Percentiles rank a stretch among this genome's conserved stretches.
Conservation (phyloP, 1,140 invertebrate genomes). For the Asbolus verrucosus region DNA sequence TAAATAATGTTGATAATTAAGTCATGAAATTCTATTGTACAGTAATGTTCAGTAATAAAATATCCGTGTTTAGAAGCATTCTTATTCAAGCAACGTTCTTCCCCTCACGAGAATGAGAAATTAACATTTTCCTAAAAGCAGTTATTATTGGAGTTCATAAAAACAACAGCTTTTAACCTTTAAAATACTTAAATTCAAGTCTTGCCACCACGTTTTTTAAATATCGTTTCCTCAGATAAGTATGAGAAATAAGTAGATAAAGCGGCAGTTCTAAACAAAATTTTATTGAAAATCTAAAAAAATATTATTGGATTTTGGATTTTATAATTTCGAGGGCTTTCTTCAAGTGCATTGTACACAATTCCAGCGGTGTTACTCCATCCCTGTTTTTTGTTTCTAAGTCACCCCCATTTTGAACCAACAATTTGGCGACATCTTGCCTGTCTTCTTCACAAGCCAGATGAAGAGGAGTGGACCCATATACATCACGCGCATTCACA, state of each 20-base stretch:
- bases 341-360: constrained; percentile 64
- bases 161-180: too few relatives aligned
- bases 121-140: too few relatives aligned
- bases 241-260: too few relatives aligned
- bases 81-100: not conserved
- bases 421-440: constrained; percentile 74
- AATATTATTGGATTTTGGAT: constrained; percentile 4
- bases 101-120: too few relatives aligned
- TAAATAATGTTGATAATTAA: constrained; percentile 47
- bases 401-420: constrained; percentile 77
- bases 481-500: constrained; percentile 71
- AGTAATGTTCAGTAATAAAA: constrained; percentile 49
- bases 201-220: too few relatives aligned
- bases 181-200: too few relatives aligned
- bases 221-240: too few relatives aligned
- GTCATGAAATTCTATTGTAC: constrained; percentile 53
- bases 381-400: constrained; percentile 77
- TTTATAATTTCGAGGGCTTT: constrained; percentile 35
- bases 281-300: constrained; percentile 15
- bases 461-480: constrained; percentile 83
- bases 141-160: too few relatives aligned
- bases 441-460: constrained; percentile 88
- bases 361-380: constrained; percentile 77
- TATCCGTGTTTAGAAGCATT: constrained; percentile 34
- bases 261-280: too few relatives aligned